Evolutionary conservation across 1,140 invertebrate genomes (phyloP).

Genomic region (Solen grandis): DNA sequence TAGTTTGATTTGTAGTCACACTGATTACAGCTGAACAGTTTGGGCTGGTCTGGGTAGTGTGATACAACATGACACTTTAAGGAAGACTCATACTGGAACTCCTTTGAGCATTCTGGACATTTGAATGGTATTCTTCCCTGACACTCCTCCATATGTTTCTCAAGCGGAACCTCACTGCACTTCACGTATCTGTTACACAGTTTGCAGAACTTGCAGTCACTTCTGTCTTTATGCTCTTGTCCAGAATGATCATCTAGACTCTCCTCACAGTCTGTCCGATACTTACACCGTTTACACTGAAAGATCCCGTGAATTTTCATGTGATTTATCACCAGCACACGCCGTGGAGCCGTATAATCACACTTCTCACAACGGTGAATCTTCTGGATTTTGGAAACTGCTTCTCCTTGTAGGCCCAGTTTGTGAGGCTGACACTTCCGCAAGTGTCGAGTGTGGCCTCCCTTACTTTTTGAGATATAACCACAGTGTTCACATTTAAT

Average conservation of each 20-base stretch:
- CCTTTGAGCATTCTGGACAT: constrained; percentile 74
- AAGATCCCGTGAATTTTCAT: constrained; percentile 69
- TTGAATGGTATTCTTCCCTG: constrained; percentile 69
- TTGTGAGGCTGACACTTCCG: constrained; percentile 54
- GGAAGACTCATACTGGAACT: constrained; percentile 75
- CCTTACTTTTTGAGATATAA: constrained; percentile 49
- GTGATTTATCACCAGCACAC: constrained; percentile 67
- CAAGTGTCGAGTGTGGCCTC: constrained; percentile 54
- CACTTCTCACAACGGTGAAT: constrained; percentile 60
- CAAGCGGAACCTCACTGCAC: constrained; percentile 67
- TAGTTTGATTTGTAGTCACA: constrained; percentile 74
- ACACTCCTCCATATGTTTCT: constrained; percentile 72
- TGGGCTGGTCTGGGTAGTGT: constrained; percentile 58
- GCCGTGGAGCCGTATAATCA: constrained; percentile 67
- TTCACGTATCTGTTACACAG: constrained; percentile 72
- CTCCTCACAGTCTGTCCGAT: constrained; percentile 60
- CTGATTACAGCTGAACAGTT: constrained; percentile 68
- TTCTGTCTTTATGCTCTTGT: constrained; percentile 65
- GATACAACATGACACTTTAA: constrained; percentile 69
- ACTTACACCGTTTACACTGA: constrained; percentile 70
- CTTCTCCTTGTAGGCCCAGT: constrained; percentile 54
- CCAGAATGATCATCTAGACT: constrained; percentile 61
- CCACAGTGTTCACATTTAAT: constrained; percentile 53
- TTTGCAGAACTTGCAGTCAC: constrained; percentile 72
- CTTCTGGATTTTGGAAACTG: constrained; percentile 46